phyloP scores from a whole-genome alignment of 2,888 invertebrate genomes.

The Homarus gammarus region DNA sequence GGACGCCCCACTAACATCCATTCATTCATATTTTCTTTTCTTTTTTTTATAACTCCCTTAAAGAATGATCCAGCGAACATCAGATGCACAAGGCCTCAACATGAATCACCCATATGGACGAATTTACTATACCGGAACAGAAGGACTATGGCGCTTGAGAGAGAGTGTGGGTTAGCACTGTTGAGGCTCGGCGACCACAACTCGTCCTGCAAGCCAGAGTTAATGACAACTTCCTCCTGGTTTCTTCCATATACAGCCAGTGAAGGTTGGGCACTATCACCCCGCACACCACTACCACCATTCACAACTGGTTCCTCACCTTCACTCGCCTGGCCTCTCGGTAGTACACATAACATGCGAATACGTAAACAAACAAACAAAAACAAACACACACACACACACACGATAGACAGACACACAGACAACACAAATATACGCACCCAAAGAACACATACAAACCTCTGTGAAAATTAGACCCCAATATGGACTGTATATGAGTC shows the following conservation, averaged over 20 bases:
- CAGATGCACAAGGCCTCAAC: not conserved
- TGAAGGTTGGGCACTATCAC: constrained; percentile 57
- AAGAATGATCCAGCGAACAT: not conserved
- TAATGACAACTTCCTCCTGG: constrained; percentile 66
- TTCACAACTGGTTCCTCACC: constrained; percentile 45
- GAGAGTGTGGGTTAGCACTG: constrained; percentile 3
- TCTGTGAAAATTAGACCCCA: too few species aligned
- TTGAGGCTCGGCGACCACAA: not conserved
- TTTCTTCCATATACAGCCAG: constrained; percentile 50
- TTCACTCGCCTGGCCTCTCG: not conserved
- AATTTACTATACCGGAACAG: not conserved
- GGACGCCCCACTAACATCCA: constrained; percentile 17
- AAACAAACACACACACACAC: not conserved
- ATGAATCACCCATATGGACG: not conserved
- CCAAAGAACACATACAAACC: too few species aligned
- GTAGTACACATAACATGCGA: too few species aligned
- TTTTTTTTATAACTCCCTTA: not conserved
- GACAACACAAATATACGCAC: too few species aligned
- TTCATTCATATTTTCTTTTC: constrained; percentile 31
- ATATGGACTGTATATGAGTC: not conserved
- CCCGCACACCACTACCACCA: constrained; percentile 24
- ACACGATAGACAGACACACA: too few species aligned
- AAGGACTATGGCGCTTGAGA: too few species aligned
- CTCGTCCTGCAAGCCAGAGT: constrained; percentile 39
- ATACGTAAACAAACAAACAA: too few species aligned